Percentiles rank a stretch among this genome's conserved stretches.
phyloP scores from a whole-genome alignment of 2,888 invertebrate genomes.

The Eristalis arbustorum region DNA sequence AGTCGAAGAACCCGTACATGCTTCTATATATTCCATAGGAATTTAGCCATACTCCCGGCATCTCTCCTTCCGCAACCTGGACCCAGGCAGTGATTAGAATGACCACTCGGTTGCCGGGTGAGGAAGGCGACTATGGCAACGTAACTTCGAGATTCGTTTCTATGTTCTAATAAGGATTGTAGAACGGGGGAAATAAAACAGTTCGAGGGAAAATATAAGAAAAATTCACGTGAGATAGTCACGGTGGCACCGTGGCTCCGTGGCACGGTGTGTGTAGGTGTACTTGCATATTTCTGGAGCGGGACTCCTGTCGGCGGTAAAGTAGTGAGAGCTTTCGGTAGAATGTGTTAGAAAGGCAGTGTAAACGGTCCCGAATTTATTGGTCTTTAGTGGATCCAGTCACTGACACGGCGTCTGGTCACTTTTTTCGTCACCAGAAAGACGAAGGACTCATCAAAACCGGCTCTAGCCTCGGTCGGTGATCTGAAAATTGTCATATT shows the following conservation, averaged over 20 bases:
- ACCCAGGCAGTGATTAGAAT: conserved; percentile 38
- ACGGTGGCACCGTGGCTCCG: background rate
- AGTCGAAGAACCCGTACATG: background rate
- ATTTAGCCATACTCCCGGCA: background rate
- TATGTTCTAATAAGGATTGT: conserved; percentile 2
- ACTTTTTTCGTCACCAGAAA: no score
- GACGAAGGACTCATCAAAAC: no score
- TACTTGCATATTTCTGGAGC: background rate
- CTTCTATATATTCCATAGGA: background rate
- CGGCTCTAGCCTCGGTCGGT: no score
- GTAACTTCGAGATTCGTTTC: conserved; percentile 38
- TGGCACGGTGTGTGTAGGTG: background rate
- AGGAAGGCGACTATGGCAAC: conserved; percentile 38
- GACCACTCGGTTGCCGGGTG: conserved; percentile 55
- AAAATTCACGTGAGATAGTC: conserved; percentile 27
- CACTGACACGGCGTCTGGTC: no score
- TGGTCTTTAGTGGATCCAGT: no score
- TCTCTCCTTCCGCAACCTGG: background rate
- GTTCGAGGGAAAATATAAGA: background rate
- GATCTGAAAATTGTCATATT: no score
- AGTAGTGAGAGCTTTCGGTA: background rate
- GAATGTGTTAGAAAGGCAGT: background rate
- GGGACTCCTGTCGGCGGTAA: background rate
- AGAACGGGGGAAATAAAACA: conserved; percentile 1
- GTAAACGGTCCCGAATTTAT: no score